Evolutionary conservation across 2,888 invertebrate species (phyloP), one percentile per base, ranked within the genome.

Genomic region (Chrysolina haemoptera): DNA sequence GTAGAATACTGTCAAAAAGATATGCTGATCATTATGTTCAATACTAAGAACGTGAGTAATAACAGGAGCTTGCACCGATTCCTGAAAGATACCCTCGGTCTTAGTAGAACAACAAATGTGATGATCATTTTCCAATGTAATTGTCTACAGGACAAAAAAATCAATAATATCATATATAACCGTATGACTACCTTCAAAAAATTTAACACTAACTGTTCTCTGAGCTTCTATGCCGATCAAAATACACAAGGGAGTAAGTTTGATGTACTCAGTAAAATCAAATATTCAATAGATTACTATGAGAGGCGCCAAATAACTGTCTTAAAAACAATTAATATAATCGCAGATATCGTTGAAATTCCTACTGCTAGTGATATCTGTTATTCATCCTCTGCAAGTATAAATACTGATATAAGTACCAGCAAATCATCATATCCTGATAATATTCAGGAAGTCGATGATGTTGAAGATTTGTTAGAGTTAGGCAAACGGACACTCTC

Each of bases 141-240:
- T 20, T 16, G 43, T 43, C 9, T 18, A 2, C 20, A 20, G 6
- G 63, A 63, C 41, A 63, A 43, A 63, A 40, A 40, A 41, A 63
- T 63, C 18, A 43, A 63, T 43, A 63, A 43, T 41, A 63, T 63
- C 8, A 63, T 40, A 16, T 63, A 41, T 41, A 63, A 63, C 9
- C 16, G 43, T 41, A 41, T 63, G 10, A 8, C 16, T 16, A 14
- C 43, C 16, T 63, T 43, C 14, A 63, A 41, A 43, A 41, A 63
- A 63, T 43, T 20, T 43, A 63, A 63, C 18, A 63, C 1, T 14
- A 63, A 63, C 43, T 63, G 63, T 14, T 63, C 63, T 8, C 3
- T 63, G 8, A 16, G 20, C 18, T 63, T 63, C 20, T 18, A 43
- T 63, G 11, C 43, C 14, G 63, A 63, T 3, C 41, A 41, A 63